phyloP scores from a whole-genome alignment of 2,797 vertebrate genomes.

The Chiroxiphia lanceolata region DNA sequence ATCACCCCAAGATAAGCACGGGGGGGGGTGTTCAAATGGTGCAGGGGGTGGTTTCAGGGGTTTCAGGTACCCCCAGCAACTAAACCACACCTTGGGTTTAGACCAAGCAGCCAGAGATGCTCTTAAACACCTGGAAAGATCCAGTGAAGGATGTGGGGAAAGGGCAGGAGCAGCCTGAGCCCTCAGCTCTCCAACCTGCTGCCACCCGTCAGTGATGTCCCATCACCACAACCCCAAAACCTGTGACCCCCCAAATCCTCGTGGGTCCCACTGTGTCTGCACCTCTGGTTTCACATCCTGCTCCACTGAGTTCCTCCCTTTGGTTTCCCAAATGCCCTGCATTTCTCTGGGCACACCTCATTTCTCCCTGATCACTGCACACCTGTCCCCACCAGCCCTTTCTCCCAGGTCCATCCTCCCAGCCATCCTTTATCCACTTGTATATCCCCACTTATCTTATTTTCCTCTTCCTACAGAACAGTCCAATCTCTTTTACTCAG shows the following conservation, averaged over 20 bases:
- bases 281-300: background rate
- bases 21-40: too few species aligned
- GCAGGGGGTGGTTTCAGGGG: background rate
- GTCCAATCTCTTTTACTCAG: background rate
- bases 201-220: background rate
- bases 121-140: background rate
- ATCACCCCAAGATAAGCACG: too few species aligned
- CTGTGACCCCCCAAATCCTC: background rate
- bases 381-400: background rate
- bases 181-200: background rate
- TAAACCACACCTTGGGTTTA: background rate
- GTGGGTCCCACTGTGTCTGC: background rate
- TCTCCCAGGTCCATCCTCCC: background rate
- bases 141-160: background rate
- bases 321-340: constrained; percentile 11
- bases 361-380: background rate
- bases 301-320: background rate
- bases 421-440: background rate
- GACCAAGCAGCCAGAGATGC: background rate
- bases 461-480: background rate
- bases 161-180: background rate
- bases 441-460: background rate
- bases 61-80: background rate
- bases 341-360: background rate
- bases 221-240: background rate